Percentiles rank a stretch among this genome's conserved stretches.
phyloP scores from a whole-genome alignment of 2,113 vertebrate species.

The Rana temporaria region DNA sequence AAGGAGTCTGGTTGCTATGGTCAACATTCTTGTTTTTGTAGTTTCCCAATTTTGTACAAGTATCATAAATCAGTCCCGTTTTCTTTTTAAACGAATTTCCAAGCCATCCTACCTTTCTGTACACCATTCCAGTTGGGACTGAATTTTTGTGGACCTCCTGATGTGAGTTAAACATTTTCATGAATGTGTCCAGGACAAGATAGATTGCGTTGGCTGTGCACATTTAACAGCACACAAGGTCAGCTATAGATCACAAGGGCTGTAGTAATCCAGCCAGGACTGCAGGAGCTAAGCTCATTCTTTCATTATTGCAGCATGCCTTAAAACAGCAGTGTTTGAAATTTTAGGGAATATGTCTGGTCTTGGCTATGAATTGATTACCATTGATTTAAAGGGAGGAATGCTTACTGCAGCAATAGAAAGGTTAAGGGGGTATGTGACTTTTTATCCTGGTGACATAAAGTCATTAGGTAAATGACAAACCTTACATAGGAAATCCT shows the following conservation, averaged over 20 bases:
- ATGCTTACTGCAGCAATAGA: conserved; percentile 81
- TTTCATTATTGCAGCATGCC: conserved; percentile 45
- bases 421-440: conserved; percentile 83
- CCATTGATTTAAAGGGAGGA: conserved; percentile 77
- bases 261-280: conserved; percentile 45
- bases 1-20: no score
- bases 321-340: conserved; percentile 54
- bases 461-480: conserved; percentile 85
- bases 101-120: not conserved
- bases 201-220: conserved; percentile 30
- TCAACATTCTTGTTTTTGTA: no score
- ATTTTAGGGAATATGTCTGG: conserved; percentile 73
- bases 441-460: conserved; percentile 79
- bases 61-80: no score
- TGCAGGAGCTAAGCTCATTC: conserved; percentile 30
- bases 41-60: no score
- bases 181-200: conserved; percentile 46
- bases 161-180: conserved; percentile 28
- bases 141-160: not conserved
- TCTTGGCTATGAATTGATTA: conserved; percentile 81
- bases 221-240: conserved; percentile 54
- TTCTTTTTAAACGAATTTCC: no score
- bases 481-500: conserved; percentile 72
- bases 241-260: conserved; percentile 46
- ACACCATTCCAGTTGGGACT: not conserved